A percentile compares a stretch with the other conserved stretches of the same genome.
These are phyloP conservation scores for Byasa hedistus DNA, from an alignment of 2,888 invertebrate species.

Conservation along the genomic window DNA sequence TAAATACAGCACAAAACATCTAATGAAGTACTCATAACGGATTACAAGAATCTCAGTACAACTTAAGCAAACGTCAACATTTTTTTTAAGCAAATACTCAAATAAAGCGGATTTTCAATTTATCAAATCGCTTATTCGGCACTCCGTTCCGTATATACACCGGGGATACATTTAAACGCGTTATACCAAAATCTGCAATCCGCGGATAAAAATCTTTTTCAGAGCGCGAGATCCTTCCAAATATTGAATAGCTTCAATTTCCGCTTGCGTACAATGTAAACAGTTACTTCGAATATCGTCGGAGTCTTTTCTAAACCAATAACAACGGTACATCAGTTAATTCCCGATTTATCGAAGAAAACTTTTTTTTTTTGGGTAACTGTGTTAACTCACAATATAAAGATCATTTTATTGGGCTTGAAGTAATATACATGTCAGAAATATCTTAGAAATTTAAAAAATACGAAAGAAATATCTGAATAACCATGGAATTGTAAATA, in stretches of 20 bases:
- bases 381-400: no score
- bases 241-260: slow-evolving; percentile 46
- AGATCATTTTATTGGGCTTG: no score
- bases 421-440: not conserved
- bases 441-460: not conserved
- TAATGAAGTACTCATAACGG: not conserved
- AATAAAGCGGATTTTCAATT: slow-evolving; percentile 25
- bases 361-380: not conserved
- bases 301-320: slow-evolving; percentile 32
- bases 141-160: slow-evolving; percentile 22
- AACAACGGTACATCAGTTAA: slow-evolving; percentile 29
- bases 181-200: slow-evolving; percentile 30
- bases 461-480: not conserved
- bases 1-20: no score
- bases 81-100: slow-evolving; percentile 14
- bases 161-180: slow-evolving; percentile 28
- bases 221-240: slow-evolving; percentile 39
- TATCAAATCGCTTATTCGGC: slow-evolving; percentile 25
- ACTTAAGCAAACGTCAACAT: slow-evolving; percentile 11
- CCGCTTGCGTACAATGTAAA: slow-evolving; percentile 36
- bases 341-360: slow-evolving; percentile 13
- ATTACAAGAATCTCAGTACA: not conserved
- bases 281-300: slow-evolving; percentile 33
- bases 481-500: not conserved
- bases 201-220: slow-evolving; percentile 38